These are phyloP conservation scores for Caenorhabditis afra DNA, from an alignment of 2,888 invertebrate genomes.

Conservation along the genomic window DNA sequence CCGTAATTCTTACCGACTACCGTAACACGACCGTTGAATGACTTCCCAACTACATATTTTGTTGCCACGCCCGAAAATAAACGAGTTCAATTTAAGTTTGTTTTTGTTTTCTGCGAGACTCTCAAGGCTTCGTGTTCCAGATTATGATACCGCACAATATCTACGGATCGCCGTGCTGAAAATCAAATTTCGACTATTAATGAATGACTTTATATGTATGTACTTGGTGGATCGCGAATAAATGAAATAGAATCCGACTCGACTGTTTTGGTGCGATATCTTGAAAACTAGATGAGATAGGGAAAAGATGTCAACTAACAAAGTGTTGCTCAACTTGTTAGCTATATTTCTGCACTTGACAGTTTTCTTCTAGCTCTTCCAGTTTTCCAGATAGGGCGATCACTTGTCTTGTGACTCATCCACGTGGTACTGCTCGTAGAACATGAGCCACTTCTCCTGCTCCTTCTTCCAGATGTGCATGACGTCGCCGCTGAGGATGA, in stretches of 20 bases:
- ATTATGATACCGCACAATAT: slow-evolving; percentile 52
- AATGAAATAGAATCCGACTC: not conserved
- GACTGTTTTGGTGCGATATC: no score
- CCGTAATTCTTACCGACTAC: slow-evolving; percentile 50
- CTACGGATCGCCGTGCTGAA: slow-evolving; percentile 61
- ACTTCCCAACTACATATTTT: no score
- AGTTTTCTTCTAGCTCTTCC: no score
- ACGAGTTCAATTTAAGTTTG: slow-evolving; percentile 2
- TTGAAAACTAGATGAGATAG: no score
- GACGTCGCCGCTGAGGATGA: slow-evolving; percentile 48
- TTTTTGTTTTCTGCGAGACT: slow-evolving; percentile 6
- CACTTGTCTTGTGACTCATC: not conserved
- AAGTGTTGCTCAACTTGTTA: no score
- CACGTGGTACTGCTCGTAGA: slow-evolving; percentile 54
- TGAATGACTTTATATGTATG: not conserved
- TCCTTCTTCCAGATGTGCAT: slow-evolving; percentile 57
- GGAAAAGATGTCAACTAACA: no score
- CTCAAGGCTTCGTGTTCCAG: slow-evolving; percentile 38
- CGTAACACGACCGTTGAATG: slow-evolving; percentile 44
- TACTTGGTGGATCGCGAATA: no score
- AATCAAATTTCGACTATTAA: not conserved
- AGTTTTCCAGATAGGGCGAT: no score
- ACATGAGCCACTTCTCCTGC: slow-evolving; percentile 49
- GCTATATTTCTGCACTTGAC: no score
- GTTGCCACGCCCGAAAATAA: slow-evolving; percentile 31